phyloP scores from a whole-genome alignment of 2,113 vertebrate genomes.

The Vulpes ferrilata region DNA sequence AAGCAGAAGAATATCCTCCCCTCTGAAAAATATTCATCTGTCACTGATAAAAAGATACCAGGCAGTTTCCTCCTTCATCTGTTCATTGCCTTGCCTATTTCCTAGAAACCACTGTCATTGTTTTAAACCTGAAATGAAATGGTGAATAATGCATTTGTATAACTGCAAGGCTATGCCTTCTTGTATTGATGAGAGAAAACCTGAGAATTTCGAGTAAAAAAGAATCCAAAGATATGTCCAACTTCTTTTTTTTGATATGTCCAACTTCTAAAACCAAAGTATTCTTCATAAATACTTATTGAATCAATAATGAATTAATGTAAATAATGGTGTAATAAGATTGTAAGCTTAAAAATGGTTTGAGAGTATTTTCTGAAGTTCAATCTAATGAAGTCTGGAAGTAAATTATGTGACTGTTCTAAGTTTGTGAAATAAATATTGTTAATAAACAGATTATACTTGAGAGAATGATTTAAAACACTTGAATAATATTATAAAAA shows the following conservation, averaged over 20 bases:
- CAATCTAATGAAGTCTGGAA: background rate
- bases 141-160: background rate
- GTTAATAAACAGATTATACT: constrained; percentile 3
- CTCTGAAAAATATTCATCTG: background rate
- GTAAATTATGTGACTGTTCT: constrained; percentile 55
- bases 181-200: background rate
- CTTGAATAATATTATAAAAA: constrained; percentile 29
- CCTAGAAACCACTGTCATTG: background rate
- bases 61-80: background rate
- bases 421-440: constrained; percentile 8
- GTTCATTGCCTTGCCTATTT: background rate
- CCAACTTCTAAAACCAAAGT: constrained; percentile 6
- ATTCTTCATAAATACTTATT: background rate
- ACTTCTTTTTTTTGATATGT: background rate
- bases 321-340: background rate
- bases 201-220: background rate
- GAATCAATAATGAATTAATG: background rate
- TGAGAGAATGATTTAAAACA: background rate
- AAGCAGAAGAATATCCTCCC: background rate
- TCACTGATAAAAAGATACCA: background rate
- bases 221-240: background rate
- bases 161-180: background rate
- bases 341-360: constrained; percentile 12
- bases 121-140: background rate
- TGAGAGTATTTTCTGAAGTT: constrained; percentile 58